These are phyloP conservation scores for Manis javanica DNA, from an alignment of 2,797 vertebrate species.

Conservation along the genomic window DNA sequence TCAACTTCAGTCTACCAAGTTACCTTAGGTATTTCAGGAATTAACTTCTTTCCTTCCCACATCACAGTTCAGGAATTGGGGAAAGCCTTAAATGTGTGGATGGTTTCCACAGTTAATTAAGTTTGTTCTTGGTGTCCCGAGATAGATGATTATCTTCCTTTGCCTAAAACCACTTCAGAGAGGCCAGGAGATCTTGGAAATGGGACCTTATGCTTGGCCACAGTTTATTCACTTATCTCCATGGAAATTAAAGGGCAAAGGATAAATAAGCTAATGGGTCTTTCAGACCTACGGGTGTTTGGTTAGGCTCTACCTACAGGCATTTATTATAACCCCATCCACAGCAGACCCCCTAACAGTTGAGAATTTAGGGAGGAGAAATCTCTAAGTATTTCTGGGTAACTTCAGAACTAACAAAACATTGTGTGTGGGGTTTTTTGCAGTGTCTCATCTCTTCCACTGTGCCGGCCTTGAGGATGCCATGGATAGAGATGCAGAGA, in stretches of 20 bases:
- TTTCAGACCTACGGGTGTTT: background rate
- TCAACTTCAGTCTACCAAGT: background rate
- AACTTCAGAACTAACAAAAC: background rate
- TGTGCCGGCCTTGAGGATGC: background rate
- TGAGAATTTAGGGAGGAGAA: background rate
- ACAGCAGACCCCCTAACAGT: background rate
- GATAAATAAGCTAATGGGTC: background rate
- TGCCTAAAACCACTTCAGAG: background rate
- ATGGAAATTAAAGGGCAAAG: background rate
- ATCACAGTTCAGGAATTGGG: background rate
- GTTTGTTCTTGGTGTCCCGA: background rate
- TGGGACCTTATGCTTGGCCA: background rate
- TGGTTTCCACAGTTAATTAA: background rate
- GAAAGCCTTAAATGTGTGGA: background rate
- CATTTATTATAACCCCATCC: conserved; percentile 9
- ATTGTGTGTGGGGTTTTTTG: background rate
- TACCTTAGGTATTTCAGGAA: background rate
- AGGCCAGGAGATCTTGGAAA: background rate
- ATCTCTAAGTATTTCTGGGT: background rate
- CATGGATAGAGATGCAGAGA: background rate
- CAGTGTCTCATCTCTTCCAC: background rate
- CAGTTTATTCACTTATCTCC: background rate
- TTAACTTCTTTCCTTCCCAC: conserved; percentile 22
- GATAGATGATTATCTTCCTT: background rate
- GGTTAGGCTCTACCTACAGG: background rate